A percentile compares a stretch with the other conserved stretches of the same genome.
phyloP scores from a whole-genome alignment of 1,140 invertebrate species.

The Drosophila elegans region DNA sequence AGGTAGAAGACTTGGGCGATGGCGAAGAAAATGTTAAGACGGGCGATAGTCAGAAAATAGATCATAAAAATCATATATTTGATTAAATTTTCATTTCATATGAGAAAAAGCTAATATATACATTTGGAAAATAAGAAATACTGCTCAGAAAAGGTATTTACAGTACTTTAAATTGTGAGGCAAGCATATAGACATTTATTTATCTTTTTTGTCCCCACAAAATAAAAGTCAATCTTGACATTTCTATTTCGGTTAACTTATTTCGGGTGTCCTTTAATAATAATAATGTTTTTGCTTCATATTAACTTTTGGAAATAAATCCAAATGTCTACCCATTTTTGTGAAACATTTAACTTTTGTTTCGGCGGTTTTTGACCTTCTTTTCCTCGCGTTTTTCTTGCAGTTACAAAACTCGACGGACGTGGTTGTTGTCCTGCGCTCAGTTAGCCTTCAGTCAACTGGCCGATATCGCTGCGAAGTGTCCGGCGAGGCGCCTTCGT shows the following conservation, averaged over 20 bases:
- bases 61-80: background rate
- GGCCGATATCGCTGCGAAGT: constrained; percentile 92
- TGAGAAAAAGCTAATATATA: too few relatives aligned
- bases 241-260: too few relatives aligned
- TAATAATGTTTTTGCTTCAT: too few relatives aligned
- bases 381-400: constrained; percentile 57
- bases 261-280: too few relatives aligned
- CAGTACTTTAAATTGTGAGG: too few relatives aligned
- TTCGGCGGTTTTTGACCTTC: constrained; percentile 8
- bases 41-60: background rate
- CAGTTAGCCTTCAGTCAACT: constrained; percentile 89
- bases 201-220: too few relatives aligned
- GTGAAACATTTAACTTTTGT: constrained; percentile 18
- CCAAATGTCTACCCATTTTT: background rate
- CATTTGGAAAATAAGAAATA: too few relatives aligned
- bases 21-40: background rate
- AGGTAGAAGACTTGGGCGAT: constrained; percentile 2
- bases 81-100: too few relatives aligned
- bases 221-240: too few relatives aligned
- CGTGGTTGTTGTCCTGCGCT: constrained; percentile 88
- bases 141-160: too few relatives aligned
- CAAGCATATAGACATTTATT: too few relatives aligned
- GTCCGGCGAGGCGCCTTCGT: constrained; percentile 91
- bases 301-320: background rate
- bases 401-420: constrained; percentile 89